These are phyloP conservation scores for Plutella xylostella DNA, from an alignment of 2,888 invertebrate species.

Conservation along the genomic window DNA sequence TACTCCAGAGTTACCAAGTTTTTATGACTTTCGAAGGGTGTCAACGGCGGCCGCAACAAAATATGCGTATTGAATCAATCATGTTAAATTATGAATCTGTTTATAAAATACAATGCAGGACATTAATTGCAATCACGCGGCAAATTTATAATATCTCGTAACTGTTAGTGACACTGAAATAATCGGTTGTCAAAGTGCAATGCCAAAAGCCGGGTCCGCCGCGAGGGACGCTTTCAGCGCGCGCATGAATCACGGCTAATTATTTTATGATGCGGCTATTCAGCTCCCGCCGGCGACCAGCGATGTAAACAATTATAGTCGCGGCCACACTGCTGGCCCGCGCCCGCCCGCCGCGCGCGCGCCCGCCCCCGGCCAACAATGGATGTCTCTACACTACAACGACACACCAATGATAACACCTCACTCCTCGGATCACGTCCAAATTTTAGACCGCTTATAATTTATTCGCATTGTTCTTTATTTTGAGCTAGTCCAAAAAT, in stretches of 20 bases:
- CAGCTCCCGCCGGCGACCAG: constrained; percentile 16
- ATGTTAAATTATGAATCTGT: background rate
- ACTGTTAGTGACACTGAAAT: constrained; percentile 58
- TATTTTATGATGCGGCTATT: constrained; percentile 46
- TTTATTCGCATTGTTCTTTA: constrained; percentile 47
- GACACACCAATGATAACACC: constrained; percentile 27
- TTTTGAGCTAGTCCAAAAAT: no score
- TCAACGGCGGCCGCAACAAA: no score
- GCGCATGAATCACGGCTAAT: constrained; percentile 57
- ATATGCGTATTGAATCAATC: no score
- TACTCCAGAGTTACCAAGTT: no score
- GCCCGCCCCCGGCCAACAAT: background rate
- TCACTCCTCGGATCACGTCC: constrained; percentile 35
- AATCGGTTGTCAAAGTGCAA: constrained; percentile 59
- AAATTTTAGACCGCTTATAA: constrained; percentile 41
- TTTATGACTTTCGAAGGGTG: no score
- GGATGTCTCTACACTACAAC: background rate
- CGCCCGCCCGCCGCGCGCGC: background rate
- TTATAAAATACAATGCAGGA: constrained; percentile 15
- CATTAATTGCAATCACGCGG: constrained; percentile 38
- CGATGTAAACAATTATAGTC: constrained; percentile 35
- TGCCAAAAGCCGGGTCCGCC: constrained; percentile 52
- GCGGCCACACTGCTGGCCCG: background rate
- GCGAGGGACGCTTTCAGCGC: constrained; percentile 46
- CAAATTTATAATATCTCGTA: constrained; percentile 48